Evolutionary conservation across 2,797 vertebrate species (phyloP).

Genomic region (Lutjanus campechanus): DNA sequence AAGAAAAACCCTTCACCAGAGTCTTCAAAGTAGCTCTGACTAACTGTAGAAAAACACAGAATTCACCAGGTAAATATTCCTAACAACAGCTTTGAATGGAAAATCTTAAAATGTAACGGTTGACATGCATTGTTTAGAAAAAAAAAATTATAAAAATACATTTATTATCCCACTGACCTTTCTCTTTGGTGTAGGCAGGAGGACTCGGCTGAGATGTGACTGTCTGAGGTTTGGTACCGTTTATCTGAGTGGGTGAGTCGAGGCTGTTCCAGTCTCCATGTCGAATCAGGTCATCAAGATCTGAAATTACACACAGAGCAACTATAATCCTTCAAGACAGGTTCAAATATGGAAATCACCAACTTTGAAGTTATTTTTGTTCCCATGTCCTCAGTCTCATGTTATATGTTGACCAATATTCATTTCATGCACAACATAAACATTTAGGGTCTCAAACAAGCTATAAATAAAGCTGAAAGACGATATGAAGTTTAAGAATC

Average conservation of each 20-base stretch:
- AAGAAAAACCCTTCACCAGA: conserved; percentile 49
- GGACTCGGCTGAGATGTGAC: conserved; percentile 56
- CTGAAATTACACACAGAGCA: conserved; percentile 55
- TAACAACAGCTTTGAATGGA: neutral
- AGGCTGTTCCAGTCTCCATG: conserved; percentile 70
- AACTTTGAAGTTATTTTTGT: neutral
- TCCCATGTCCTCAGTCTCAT: neutral
- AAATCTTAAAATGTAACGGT: neutral
- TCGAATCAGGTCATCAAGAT: conserved; percentile 82
- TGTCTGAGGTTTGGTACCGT: conserved; percentile 32
- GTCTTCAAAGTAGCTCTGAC: conserved; percentile 20
- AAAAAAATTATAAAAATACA: neutral
- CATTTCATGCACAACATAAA: neutral
- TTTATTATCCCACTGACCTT: conserved; percentile 60
- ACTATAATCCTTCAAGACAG: neutral
- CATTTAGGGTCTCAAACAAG: neutral
- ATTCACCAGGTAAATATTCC: neutral
- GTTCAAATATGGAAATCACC: neutral
- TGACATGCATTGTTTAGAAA: neutral
- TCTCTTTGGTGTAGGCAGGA: conserved; percentile 81
- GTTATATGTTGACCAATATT: too few species aligned
- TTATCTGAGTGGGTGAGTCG: conserved; percentile 47
- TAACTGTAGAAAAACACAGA: conserved; percentile 63
- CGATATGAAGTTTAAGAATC: neutral
- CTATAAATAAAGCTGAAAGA: neutral